Conservation (phyloP, 2,888 invertebrate species). For the Pristionchus exspectatus region DNA sequence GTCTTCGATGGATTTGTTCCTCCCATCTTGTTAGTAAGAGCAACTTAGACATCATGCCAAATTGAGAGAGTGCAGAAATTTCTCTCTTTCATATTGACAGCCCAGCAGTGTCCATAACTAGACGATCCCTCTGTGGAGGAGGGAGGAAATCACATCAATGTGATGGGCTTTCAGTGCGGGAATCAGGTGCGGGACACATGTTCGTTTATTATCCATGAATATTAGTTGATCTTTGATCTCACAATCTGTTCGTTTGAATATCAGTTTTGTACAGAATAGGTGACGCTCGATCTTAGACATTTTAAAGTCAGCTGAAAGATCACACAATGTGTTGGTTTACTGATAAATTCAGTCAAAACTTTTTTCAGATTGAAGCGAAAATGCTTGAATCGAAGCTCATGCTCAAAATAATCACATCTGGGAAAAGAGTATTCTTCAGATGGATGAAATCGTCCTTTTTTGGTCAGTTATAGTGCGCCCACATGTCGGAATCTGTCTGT, state of each 20-base stretch:
- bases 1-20: not conserved
- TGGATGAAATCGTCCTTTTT: not conserved
- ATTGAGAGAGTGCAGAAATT: not conserved
- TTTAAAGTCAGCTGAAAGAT: not conserved
- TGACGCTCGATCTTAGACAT: no score
- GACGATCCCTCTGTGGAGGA: not conserved
- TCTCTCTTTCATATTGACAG: not conserved
- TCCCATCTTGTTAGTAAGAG: not conserved
- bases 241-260: not conserved
- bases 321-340: not conserved
- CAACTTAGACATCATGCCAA: not conserved
- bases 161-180: not conserved
- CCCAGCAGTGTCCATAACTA: not conserved
- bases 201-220: not conserved
- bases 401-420: not conserved
- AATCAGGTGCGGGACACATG: not conserved
- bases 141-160: not conserved
- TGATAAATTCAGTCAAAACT: not conserved
- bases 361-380: not conserved
- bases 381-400: not conserved
- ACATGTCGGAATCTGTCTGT: not conserved
- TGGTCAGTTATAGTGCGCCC: not conserved
- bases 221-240: constrained; percentile 6
- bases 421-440: not conserved
- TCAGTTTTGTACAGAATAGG: no score